Base-by-base conservation (phyloP, 2,888 invertebrate species). In the Boloria selene region DNA sequence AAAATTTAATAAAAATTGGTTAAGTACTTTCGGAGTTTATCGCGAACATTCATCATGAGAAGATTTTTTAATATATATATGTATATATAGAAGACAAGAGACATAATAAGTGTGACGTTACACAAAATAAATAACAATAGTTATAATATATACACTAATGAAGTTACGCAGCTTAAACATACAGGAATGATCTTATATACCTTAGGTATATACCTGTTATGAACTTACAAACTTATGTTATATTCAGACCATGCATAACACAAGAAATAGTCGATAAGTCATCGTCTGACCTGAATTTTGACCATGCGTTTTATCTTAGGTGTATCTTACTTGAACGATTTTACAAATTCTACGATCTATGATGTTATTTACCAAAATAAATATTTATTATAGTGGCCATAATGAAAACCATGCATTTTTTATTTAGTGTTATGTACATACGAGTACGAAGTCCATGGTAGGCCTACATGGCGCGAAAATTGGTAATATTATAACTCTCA, bases 361-460 rank as follows among this genome's bases (percentile, higher is more conserved):
- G 16, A 59, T 17, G 49, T 31, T 3, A 49, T 22, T 49, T 50
- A 59, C 14, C 6, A 59, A 49, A 38, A 26, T n/a, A 49, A 47
- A 49, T n/a, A 64, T 26, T 55, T 22, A 38, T 45, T n/a, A 22
- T 26, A 58, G 10, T 58, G 53, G 45, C 50, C 22, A 55, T 55
- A 62, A 49, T 44, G 42, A 55, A 63, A 68, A 61, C 61, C 70
- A 68, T 70, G 68, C 68, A 65, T 50, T 14, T 59, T 54, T 45
- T 50, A 17, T 52, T 58, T 66, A 59, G 17, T 55, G 55, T 55
- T 53, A 38, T 49, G 54, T 70, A 70, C 70, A 68, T 70, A 70
- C 70, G 68, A 70, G 65, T 70, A 70, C 70, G 68, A 70, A 60
- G 31, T 70, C 70, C 70, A 61, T 52, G 65, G 26, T 64, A 64